These are phyloP conservation scores for Leptoclinus maculatus DNA, from an alignment of 2,797 vertebrate genomes.

Conservation along the genomic window DNA sequence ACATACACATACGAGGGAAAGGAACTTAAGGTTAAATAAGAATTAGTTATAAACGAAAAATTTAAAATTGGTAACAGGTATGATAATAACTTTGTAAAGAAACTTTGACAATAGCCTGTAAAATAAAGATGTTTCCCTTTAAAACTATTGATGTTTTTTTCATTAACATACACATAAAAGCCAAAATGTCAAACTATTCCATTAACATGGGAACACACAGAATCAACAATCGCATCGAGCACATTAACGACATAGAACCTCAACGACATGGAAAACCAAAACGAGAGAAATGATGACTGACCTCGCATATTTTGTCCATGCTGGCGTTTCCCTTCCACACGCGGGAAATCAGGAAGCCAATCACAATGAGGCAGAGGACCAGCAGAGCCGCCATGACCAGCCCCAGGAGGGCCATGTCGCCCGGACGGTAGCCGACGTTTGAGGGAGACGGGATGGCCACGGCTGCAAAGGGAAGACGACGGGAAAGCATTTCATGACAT, in stretches of 20 bases:
- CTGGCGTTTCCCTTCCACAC: slow-evolving; percentile 79
- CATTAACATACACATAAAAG: background rate
- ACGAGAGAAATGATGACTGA: slow-evolving; percentile 57
- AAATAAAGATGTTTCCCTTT: background rate
- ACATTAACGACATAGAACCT: background rate
- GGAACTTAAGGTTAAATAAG: background rate
- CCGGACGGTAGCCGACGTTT: slow-evolving; percentile 78
- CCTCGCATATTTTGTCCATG: slow-evolving; percentile 79
- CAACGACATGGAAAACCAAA: background rate
- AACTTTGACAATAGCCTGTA: background rate
- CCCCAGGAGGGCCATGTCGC: slow-evolving; percentile 90
- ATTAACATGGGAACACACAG: background rate
- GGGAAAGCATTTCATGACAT: background rate
- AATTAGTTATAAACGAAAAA: too few relatives aligned
- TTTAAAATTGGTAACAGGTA: too few relatives aligned
- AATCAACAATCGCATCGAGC: background rate
- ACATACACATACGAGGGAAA: too few relatives aligned
- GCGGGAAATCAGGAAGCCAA: slow-evolving; percentile 85
- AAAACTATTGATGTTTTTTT: background rate
- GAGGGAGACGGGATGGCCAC: slow-evolving; percentile 73
- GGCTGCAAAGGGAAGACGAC: slow-evolving; percentile 50
- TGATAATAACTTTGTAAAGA: too few relatives aligned
- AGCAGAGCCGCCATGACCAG: slow-evolving; percentile 88
- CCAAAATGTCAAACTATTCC: background rate
- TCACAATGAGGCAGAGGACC: slow-evolving; percentile 84